Evolutionary conservation across 2,888 invertebrate species (phyloP).

Genomic region (Poecilobothrus nobilitatus): DNA sequence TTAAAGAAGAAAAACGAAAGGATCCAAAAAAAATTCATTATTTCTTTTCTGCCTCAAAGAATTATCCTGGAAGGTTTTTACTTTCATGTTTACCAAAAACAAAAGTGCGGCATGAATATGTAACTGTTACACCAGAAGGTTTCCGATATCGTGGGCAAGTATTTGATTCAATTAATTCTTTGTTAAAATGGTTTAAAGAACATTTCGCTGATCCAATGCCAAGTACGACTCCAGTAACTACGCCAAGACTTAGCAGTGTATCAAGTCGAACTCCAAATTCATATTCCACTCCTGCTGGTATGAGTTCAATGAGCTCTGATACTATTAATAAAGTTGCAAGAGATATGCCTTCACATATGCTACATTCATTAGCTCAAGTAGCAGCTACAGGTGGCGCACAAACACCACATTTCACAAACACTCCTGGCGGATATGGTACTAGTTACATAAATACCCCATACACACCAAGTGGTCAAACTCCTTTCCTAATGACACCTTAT

Average conservation of each 20-base stretch:
- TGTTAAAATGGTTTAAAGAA: slow-evolving; percentile 96
- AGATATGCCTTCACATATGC: slow-evolving; percentile 60
- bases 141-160: slow-evolving; percentile 81
- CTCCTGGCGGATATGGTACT: slow-evolving; percentile 30
- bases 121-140: slow-evolving; percentile 87
- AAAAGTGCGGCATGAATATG: slow-evolving; percentile 81
- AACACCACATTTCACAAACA: slow-evolving; percentile 59
- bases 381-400: slow-evolving; percentile 63
- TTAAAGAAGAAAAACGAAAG: slow-evolving; percentile 82
- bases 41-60: slow-evolving; percentile 72
- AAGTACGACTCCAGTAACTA: slow-evolving; percentile 57
- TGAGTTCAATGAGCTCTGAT: slow-evolving; percentile 47
- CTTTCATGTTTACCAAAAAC: slow-evolving; percentile 86
- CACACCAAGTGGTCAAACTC: slow-evolving; percentile 86
- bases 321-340: slow-evolving; percentile 64
- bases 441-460: slow-evolving; percentile 79
- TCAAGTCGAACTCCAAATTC: slow-evolving; percentile 27
- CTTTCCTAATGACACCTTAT: slow-evolving; percentile 81
- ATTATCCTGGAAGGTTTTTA: slow-evolving; percentile 85
- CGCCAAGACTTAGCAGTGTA: slow-evolving; percentile 53
- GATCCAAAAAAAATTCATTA: slow-evolving; percentile 85
- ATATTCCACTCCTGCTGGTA: slow-evolving; percentile 30
- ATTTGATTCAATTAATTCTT: slow-evolving; percentile 61
- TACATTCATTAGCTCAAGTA: slow-evolving; percentile 62
- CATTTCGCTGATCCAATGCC: slow-evolving; percentile 90